Conservation (phyloP, 64 coral and sea anemone genomes). For the Porites australiensis region DNA sequence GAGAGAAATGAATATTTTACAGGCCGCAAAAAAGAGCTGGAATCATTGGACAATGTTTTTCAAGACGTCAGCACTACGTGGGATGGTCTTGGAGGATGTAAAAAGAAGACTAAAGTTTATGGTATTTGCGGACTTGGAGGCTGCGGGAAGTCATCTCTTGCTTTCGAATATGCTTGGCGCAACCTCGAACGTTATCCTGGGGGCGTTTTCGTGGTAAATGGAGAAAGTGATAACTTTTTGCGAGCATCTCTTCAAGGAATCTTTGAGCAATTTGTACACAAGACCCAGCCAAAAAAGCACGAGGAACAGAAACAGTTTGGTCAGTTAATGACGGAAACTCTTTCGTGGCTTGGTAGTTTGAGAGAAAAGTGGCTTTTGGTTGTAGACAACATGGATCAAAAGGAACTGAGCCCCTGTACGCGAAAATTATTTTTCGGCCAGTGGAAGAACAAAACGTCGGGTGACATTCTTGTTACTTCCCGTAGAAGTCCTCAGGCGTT, state of each 20-base stretch:
- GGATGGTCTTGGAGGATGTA: background rate
- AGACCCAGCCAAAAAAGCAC: background rate
- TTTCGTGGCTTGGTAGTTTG: constrained; percentile 5
- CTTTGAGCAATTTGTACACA: background rate
- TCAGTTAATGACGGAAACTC: constrained; percentile 13
- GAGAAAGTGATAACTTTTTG: constrained; percentile 43
- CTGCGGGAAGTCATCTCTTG: too few species aligned
- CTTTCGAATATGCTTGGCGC: constrained; percentile 49
- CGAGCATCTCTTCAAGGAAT: background rate
- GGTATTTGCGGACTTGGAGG: constrained; percentile 63
- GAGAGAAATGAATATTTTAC: constrained; percentile 31
- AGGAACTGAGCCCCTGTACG: constrained; percentile 19
- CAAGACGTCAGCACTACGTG: background rate
- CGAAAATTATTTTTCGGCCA: constrained; percentile 53
- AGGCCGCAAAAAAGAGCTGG: constrained; percentile 17
- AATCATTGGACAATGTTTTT: background rate
- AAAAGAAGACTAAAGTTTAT: background rate
- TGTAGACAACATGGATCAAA: constrained; percentile 66
- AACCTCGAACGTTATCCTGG: background rate
- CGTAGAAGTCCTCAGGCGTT: constrained; percentile 24
- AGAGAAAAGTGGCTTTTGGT: constrained; percentile 20
- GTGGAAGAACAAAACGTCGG: constrained; percentile 32
- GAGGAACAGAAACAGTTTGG: background rate
- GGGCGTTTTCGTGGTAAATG: constrained; percentile 42
- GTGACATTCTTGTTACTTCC: constrained; percentile 63